These are phyloP conservation scores for Ciconia boyciana DNA, from an alignment of 2,113 vertebrate genomes.

Conservation along the genomic window DNA sequence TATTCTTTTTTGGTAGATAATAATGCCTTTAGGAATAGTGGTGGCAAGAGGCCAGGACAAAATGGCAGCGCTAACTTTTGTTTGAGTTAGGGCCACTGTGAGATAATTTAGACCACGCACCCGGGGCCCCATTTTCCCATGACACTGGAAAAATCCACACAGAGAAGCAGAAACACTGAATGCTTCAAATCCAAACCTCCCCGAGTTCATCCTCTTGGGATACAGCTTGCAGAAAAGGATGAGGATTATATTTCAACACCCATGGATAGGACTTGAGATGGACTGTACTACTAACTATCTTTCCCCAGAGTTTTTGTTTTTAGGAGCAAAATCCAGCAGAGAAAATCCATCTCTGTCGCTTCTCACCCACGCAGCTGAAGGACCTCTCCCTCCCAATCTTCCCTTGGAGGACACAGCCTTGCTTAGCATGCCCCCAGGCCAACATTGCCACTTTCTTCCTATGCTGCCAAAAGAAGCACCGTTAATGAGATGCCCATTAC, in stretches of 20 bases:
- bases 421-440: not conserved
- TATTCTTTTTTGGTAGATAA: constrained; percentile 27
- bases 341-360: not conserved
- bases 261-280: not conserved
- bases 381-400: not conserved
- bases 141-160: constrained; percentile 42
- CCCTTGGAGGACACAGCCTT: not conserved
- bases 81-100: not conserved
- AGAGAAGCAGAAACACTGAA: constrained; percentile 5
- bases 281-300: not conserved
- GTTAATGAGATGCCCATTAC: not conserved
- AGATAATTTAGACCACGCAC: not conserved
- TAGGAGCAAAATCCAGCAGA: not conserved
- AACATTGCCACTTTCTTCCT: not conserved
- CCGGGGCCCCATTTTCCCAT: constrained; percentile 25
- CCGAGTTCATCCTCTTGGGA: not conserved
- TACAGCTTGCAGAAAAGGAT: constrained; percentile 11
- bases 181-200: constrained; percentile 12
- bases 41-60: constrained; percentile 45
- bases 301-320: not conserved
- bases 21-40: constrained; percentile 24
- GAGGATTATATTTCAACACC: constrained; percentile 13
- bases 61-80: constrained; percentile 38
- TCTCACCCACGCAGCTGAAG: not conserved
- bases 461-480: not conserved